Evolutionary conservation across 1,140 invertebrate species (phyloP), one percentile per base, ranked within the genome.

Genomic region (Temnothorax longispinosus): DNA sequence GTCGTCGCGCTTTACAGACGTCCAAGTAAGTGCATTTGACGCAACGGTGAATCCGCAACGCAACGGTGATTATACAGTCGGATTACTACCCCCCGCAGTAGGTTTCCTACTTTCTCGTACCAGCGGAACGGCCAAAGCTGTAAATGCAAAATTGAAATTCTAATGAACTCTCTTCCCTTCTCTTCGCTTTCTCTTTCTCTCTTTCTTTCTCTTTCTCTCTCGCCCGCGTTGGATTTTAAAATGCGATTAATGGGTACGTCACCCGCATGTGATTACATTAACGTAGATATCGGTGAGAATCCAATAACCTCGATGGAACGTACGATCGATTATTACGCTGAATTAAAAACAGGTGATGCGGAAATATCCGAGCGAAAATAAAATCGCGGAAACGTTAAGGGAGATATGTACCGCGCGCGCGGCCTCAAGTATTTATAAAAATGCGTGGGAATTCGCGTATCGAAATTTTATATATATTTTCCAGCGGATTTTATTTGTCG

Each of bases 241-340:
- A 75, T 60, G 69, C 69, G 69, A 84, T 75, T 84, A 74, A 84
- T 74, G 38, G 38, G 56, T 35, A 74, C 80, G 69, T 75, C 54
- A 75, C 32, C 69, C 80, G 80, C 80, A 82, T 82, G 80, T 74
- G 80, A 84, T 84, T 75, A 60, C 69, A 75, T 75, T 85, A 87
- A 56, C 50, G 72, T 77, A 77, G 54, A 18, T 71, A 75, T 60
- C 69, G 50, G 38, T 74, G 62, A 44, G 67, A 75, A 84, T 84
- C 54, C 54, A 75, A 74, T 84, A 84, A 84, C n/a, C 80, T 47
- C 80, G 80, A 84, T 60, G 41, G 69, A 84, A 84, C 62, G 78
- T 56, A 77, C 54, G 58, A 85, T 88, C 87, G 87, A 88, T 78
- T 78, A 84, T 84, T 84, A 84, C 80, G 41, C 54, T 84, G 69